phyloP scores from a whole-genome alignment of 2,113 vertebrate species.

The Peromyscus leucopus region DNA sequence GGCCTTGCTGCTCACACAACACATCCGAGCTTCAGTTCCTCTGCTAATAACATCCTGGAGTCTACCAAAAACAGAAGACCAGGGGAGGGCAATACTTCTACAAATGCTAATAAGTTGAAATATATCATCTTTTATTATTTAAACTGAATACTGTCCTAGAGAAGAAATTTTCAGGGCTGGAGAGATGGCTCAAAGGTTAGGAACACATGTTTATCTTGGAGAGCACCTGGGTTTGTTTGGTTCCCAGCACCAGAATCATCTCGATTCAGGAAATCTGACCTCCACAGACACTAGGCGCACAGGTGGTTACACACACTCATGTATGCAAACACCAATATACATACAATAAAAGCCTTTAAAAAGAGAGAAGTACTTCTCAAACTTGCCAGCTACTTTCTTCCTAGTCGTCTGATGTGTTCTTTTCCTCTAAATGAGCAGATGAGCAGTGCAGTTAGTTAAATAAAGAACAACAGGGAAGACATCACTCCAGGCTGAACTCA shows the following conservation, averaged over 20 bases:
- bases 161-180: constrained; percentile 42
- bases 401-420: background rate
- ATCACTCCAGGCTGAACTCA: background rate
- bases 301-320: background rate
- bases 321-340: background rate
- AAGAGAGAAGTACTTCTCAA: constrained; percentile 45
- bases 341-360: background rate
- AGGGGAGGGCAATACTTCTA: background rate
- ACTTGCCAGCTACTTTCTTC: background rate
- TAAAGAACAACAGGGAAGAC: background rate
- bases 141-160: background rate
- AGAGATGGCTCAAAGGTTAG: background rate
- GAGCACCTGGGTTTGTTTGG: background rate
- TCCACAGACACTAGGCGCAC: background rate
- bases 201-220: background rate
- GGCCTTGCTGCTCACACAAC: background rate
- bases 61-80: background rate
- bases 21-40: background rate
- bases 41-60: constrained; percentile 14
- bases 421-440: background rate
- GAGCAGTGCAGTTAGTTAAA: background rate
- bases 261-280: background rate
- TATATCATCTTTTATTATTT: background rate
- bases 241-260: too few species aligned
- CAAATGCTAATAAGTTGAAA: constrained; percentile 10